Base-by-base conservation (phyloP, 2,797 vertebrate genomes). In the Poeciliopsis infans region DNA sequence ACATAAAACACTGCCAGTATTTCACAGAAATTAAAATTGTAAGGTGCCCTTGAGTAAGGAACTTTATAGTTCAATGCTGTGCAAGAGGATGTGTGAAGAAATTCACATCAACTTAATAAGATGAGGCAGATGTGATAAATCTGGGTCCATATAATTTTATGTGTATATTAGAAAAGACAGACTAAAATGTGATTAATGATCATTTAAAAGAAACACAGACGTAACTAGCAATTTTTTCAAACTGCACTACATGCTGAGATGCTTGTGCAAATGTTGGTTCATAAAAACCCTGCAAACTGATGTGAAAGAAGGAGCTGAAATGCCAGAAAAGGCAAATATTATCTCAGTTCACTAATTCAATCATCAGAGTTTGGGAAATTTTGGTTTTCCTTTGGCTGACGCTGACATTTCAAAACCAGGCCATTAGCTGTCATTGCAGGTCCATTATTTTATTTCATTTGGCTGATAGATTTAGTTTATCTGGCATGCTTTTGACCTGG, bases 1-100 rank as follows among this genome's bases (percentile, higher is more conserved):
- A 72, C 20, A 43, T 43, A 8, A 80, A 79, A 74, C 76, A 53
- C 64, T 3, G 7, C 41, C 31, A 64, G 46, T 12, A 72, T 70
- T 80, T 80, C 16, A 76, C 41, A 64, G 31, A 31, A 39, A 39
- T 78, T 8, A 64, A 72, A 80, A 43, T 8, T 12, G 28, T 13
- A 20, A 53, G 39, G n/a, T 69, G 68, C 69, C 71, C 41, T 78
- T 79, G 72, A 74, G 25, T 15, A n/a, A 46, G 47, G 15, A 43
- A 45, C 28, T 59, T 15, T 33, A 59, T 36, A 31, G 23, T 33
- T 74, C 36, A 51, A 51, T 25, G 31, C 71, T 36, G 5, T 49
- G 16, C 36, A 77, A 28, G 3, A 28, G 49, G 3, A 36, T 28
- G 3, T 47, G 59, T 36, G 68, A 53, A 66, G 64, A 1, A n/a